Conservation (phyloP, 1,140 invertebrate genomes). For the Homarus americanus region DNA sequence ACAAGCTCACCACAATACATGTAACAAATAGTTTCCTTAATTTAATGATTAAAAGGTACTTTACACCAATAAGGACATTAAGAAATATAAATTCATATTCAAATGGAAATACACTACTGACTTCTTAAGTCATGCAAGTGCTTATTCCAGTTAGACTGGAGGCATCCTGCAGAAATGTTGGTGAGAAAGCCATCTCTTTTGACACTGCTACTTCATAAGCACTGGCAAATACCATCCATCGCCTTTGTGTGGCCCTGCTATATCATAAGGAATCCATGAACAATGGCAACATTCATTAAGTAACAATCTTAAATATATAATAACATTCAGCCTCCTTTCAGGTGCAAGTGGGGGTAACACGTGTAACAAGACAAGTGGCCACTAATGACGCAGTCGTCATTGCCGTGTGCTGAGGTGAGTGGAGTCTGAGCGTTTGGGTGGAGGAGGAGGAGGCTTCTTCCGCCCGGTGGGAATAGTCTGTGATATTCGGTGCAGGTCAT, state of each 20-base stretch:
- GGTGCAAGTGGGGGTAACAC: constrained; percentile 44
- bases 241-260: constrained; percentile 23
- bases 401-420: constrained; percentile 81
- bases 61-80: constrained; percentile 66
- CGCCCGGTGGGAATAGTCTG: constrained; percentile 51
- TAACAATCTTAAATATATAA: constrained; percentile 66
- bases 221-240: constrained; percentile 9
- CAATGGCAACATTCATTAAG: constrained; percentile 47
- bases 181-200: constrained; percentile 3
- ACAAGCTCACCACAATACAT: constrained; percentile 55
- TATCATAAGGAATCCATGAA: constrained; percentile 4
- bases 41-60: constrained; percentile 47
- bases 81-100: constrained; percentile 71
- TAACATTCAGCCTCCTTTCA: constrained; percentile 60
- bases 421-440: constrained; percentile 87
- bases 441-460: constrained; percentile 82
- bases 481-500: constrained; percentile 44
- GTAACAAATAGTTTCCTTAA: constrained; percentile 52
- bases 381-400: constrained; percentile 69
- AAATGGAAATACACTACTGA: constrained; percentile 66
- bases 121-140: constrained; percentile 53
- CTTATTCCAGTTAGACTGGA: constrained; percentile 54
- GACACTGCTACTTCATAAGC: constrained; percentile 10
- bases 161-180: constrained; percentile 28
- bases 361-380: constrained; percentile 57